Conservation (phyloP, 2,888 invertebrate species). For the Ophonus ardosiacus region DNA sequence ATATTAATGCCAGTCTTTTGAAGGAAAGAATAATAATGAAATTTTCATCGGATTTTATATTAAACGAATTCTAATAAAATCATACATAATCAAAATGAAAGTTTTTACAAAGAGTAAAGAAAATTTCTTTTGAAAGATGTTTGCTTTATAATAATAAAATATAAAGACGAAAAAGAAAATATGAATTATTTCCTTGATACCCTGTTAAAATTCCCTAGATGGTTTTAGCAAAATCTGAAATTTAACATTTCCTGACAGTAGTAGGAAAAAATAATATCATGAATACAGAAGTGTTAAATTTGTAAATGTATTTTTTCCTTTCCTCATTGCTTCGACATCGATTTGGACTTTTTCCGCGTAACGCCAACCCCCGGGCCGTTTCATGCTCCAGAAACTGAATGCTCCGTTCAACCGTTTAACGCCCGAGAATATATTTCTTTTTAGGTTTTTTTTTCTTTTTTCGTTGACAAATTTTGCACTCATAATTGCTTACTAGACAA, state of each 20-base stretch:
- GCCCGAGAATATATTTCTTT: constrained; percentile 50
- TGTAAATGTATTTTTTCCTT: constrained; percentile 47
- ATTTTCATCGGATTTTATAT: too few species aligned
- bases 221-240: not conserved
- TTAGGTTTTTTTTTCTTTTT: constrained; percentile 48
- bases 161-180: not conserved
- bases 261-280: constrained; percentile 6
- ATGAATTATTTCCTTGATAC: not conserved
- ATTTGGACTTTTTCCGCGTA: constrained; percentile 28
- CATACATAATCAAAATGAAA: too few species aligned
- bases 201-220: not conserved
- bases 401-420: constrained; percentile 53
- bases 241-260: not conserved
- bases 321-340: constrained; percentile 28
- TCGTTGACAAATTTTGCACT: constrained; percentile 26
- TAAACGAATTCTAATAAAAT: too few species aligned
- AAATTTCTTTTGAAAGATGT: not conserved
- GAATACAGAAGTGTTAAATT: constrained; percentile 35
- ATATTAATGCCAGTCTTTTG: too few species aligned
- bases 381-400: constrained; percentile 55
- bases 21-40: too few species aligned
- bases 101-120: too few species aligned
- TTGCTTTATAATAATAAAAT: not conserved
- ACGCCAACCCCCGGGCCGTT: constrained; percentile 28
- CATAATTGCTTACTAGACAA: not conserved